phyloP scores from a whole-genome alignment of 2,888 invertebrate species.

The Ophonus ardosiacus region DNA sequence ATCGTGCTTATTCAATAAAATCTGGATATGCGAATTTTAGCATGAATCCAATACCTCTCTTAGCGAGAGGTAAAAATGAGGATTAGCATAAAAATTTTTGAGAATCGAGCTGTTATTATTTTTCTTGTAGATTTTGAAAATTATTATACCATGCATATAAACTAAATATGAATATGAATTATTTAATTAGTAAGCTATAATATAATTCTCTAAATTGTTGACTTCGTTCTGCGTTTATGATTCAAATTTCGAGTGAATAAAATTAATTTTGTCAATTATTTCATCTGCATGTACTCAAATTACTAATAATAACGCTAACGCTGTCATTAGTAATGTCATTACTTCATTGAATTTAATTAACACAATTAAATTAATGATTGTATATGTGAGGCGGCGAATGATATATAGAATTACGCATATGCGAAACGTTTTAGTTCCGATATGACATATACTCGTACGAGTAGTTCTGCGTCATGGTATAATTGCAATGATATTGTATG shows the following conservation, averaged over 20 bases:
- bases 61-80: no score
- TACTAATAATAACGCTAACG: not conserved
- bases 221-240: not conserved
- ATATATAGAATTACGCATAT: constrained; percentile 18
- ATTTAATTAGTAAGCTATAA: not conserved
- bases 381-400: not conserved
- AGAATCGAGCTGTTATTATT: no score
- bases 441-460: constrained; percentile 16
- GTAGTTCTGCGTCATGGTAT: constrained; percentile 22
- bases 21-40: no score
- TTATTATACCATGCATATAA: not conserved
- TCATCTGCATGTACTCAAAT: not conserved
- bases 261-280: not conserved
- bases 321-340: constrained; percentile 16
- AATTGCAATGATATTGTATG: constrained; percentile 33
- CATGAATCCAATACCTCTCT: no score
- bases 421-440: constrained; percentile 10
- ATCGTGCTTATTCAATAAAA: no score
- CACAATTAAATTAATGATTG: constrained; percentile 17
- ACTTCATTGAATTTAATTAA: constrained; percentile 27
- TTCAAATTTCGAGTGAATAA: not conserved
- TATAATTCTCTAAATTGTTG: not conserved
- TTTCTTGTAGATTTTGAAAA: no score
- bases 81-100: no score
- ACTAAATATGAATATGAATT: not conserved